Evolutionary conservation across 2,113 vertebrate species (phyloP), one percentile per base, ranked within the genome.

Genomic region (Oncorhynchus tshawytscha): DNA sequence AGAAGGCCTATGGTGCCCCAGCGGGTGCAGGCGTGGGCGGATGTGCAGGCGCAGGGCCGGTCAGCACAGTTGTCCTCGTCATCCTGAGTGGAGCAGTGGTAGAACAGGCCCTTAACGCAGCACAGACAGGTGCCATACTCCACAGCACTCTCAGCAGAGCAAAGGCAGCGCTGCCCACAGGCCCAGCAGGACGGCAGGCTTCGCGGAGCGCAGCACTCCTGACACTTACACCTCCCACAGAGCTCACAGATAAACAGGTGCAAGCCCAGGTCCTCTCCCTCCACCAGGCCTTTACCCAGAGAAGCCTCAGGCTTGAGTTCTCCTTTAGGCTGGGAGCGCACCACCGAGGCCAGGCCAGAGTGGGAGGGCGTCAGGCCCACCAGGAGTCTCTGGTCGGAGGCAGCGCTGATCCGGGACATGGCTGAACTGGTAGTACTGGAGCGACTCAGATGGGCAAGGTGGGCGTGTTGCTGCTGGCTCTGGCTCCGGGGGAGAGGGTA

Each of bases 11-110:
- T 97, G 84, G 95, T 89, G 71, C 95, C 91, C 96, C 97, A 99
- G 75, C 98, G 97, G 85, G 96, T 90, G 84, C 96, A 97, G 83
- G 95, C 95, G 0, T 91, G 90, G 75, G 94, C 94, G 0, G 94
- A 91, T 67, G 92, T 88, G 4, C 97, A 99, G 85, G 97, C 96
- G 91, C 98, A 99, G 1, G 98, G 98, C 78, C 96, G 95, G 45
- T 99, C 98, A 0, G 97, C 97, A 5, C 97, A 99, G 93, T 96
- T 95, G 82, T 98, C 97, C 92, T 98, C 98, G 0, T 98, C 97
- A 1, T 98, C 97, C 82, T 90, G 87, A 4, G 94, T 94, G n/a
- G 97, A 99, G 88, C 98, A 99, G 92, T 99, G 98, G 91, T 99
- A 99, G 92, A 99, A 98, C 76, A 99, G 88, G 69, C 95, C 97